Evolutionary conservation across 1,140 invertebrate genomes (phyloP).

Genomic region (Pentalonia nigronervosa): DNA sequence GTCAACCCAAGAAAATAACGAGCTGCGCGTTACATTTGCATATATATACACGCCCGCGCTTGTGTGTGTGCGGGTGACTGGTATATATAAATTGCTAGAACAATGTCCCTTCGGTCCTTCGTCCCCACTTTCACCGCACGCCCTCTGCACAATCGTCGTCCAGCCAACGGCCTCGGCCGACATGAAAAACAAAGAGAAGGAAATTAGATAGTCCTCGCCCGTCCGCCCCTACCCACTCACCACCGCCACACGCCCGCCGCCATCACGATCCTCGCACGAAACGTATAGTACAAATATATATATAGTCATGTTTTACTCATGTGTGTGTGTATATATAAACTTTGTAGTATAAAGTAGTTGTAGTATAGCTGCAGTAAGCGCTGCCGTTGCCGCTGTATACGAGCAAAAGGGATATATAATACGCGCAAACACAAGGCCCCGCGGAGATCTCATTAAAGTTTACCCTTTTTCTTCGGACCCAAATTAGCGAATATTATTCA

Average conservation of each 20-base stretch:
- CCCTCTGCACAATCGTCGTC: slow-evolving; percentile 6
- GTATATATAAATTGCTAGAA: slow-evolving; percentile 51
- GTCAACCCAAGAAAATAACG: slow-evolving; percentile 58
- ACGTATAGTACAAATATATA: not conserved
- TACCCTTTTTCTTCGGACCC: slow-evolving; percentile 58
- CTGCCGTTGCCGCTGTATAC: not conserved
- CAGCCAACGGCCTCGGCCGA: slow-evolving; percentile 35
- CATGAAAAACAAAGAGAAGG: slow-evolving; percentile 57
- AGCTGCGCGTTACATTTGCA: slow-evolving; percentile 52
- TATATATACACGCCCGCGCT: not conserved
- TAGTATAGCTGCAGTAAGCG: not conserved
- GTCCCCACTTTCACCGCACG: not conserved
- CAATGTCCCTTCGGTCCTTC: slow-evolving; percentile 55
- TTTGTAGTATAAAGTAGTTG: slow-evolving; percentile 16
- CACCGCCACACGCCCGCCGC: not conserved
- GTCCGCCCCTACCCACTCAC: not conserved
- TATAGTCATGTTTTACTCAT: not conserved
- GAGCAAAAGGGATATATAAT: slow-evolving; percentile 43
- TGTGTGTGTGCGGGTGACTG: not conserved
- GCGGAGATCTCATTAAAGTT: slow-evolving; percentile 58
- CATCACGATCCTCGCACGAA: not conserved
- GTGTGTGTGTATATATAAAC: not conserved
- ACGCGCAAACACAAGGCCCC: slow-evolving; percentile 45
- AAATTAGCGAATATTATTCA: slow-evolving; percentile 58
- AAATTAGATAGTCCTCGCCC: slow-evolving; percentile 55